Percentiles rank a stretch among this genome's conserved stretches.
These are phyloP conservation scores for Arbacia lixula DNA, from an alignment of 53 echinoderm and acorn worm genomes.

Conservation along the genomic window DNA sequence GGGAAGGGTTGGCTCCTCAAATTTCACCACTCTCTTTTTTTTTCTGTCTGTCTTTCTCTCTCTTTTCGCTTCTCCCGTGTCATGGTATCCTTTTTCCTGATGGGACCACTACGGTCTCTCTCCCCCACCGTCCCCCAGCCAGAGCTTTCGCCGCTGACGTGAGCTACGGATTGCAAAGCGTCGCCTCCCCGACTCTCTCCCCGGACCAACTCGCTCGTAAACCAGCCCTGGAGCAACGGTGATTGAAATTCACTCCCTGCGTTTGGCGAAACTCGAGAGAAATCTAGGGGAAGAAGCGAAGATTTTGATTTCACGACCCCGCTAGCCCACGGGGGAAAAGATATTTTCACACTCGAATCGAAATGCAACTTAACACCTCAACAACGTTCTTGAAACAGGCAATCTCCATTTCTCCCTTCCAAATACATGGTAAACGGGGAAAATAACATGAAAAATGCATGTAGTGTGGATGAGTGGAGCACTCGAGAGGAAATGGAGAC, in stretches of 20 bases:
- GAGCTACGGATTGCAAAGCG: neutral
- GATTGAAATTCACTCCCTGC: slow-evolving; percentile 51
- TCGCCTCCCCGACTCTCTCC: neutral
- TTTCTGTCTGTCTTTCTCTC: too few species aligned
- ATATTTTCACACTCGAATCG: slow-evolving; percentile 49
- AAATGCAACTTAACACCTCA: slow-evolving; percentile 57
- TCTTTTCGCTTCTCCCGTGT: too few species aligned
- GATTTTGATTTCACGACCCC: slow-evolving; percentile 49
- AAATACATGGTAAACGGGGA: slow-evolving; percentile 50
- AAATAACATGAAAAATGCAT: slow-evolving; percentile 57
- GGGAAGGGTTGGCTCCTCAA: slow-evolving; percentile 28
- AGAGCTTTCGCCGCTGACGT: neutral
- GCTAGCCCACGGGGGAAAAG: slow-evolving; percentile 48
- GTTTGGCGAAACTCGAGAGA: slow-evolving; percentile 51
- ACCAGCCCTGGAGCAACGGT: slow-evolving; percentile 36
- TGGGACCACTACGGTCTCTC: neutral
- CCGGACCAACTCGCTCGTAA: slow-evolving; percentile 26
- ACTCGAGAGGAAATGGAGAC: slow-evolving; percentile 27
- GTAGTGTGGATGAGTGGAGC: slow-evolving; percentile 21
- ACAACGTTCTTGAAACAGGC: slow-evolving; percentile 54
- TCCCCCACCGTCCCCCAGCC: neutral
- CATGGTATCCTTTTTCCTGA: too few species aligned
- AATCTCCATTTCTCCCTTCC: slow-evolving; percentile 45
- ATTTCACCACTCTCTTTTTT: slow-evolving; percentile 32
- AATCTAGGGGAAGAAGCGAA: slow-evolving; percentile 46